Evolutionary conservation across 37 sponge, comb jelly and placozoan species (phyloP).

Genomic region (Cliona cf. orientalis): DNA sequence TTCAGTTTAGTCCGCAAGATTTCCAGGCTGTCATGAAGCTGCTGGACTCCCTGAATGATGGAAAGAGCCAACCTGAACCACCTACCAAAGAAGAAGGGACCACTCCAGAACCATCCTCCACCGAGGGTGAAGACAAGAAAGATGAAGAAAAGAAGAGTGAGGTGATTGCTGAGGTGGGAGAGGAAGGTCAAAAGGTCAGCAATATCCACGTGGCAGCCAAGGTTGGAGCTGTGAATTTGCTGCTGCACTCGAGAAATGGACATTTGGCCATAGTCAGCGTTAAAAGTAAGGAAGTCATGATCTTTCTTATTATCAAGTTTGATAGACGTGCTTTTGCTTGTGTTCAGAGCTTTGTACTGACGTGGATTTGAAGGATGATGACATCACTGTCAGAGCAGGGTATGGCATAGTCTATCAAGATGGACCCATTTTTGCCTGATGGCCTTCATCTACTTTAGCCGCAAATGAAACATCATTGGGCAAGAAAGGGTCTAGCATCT

Average conservation of each 20-base stretch:
- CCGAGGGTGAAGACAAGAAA: neutral
- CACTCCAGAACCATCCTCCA: neutral
- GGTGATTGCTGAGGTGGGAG: neutral
- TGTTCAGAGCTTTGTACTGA: neutral
- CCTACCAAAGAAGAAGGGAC: neutral
- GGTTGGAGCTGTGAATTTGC: constrained; percentile 16
- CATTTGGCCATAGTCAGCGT: neutral
- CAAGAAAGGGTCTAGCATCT: too few species aligned
- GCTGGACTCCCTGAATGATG: constrained; percentile 29
- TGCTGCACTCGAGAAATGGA: constrained; percentile 4
- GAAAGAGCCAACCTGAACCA: neutral
- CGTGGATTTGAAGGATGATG: neutral
- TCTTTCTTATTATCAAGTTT: constrained; percentile 1
- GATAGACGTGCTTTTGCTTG: too few species aligned
- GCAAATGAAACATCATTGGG: too few species aligned
- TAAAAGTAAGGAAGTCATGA: neutral
- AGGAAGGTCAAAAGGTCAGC: neutral
- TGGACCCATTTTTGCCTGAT: neutral
- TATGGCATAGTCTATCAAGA: neutral
- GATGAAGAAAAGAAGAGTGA: neutral
- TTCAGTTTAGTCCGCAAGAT: constrained; percentile 52
- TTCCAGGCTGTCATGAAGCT: constrained; percentile 34
- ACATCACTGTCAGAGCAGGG: constrained; percentile 12
- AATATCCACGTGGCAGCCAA: constrained; percentile 25
- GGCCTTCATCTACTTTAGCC: too few species aligned